A percentile compares a stretch with the other conserved stretches of the same genome.
Conservation (phyloP, 53 echinoderm and acorn worm genomes). For the Astropecten irregularis region DNA sequence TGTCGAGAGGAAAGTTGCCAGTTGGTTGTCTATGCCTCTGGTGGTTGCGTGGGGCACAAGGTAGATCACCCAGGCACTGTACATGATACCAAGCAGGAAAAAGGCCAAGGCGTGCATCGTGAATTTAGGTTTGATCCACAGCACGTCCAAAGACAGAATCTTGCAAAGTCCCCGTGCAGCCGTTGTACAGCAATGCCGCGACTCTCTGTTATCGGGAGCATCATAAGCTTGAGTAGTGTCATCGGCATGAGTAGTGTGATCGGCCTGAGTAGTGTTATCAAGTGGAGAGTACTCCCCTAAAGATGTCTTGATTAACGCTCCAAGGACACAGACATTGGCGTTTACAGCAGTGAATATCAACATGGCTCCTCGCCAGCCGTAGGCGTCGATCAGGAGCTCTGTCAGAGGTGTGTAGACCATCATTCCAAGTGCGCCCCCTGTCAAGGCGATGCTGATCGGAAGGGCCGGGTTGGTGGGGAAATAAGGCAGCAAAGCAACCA, state of each 20-base stretch:
- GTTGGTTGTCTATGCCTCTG: slow-evolving; percentile 22
- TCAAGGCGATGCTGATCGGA: not conserved
- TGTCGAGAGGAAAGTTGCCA: slow-evolving; percentile 50
- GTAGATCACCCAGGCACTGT: slow-evolving; percentile 59
- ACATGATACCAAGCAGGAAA: not conserved
- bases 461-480: not conserved
- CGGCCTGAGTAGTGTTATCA: no score
- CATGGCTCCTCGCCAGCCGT: slow-evolving; percentile 64
- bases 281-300: not conserved
- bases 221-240: no score
- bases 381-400: slow-evolving; percentile 7
- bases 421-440: slow-evolving; percentile 55
- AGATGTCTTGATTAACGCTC: slow-evolving; percentile 55
- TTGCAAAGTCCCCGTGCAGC: not conserved
- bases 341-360: slow-evolving; percentile 43
- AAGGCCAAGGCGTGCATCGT: not conserved
- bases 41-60: slow-evolving; percentile 59
- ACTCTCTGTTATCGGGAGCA: no score
- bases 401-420: slow-evolving; percentile 43
- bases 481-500: not conserved
- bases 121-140: not conserved
- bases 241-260: no score
- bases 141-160: not conserved
- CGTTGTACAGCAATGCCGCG: no score
- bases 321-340: slow-evolving; percentile 60